A percentile compares a stretch with the other conserved stretches of the same genome.
These are phyloP conservation scores for Myodes glareolus DNA, from an alignment of 2,113 vertebrate species.

Conservation along the genomic window DNA sequence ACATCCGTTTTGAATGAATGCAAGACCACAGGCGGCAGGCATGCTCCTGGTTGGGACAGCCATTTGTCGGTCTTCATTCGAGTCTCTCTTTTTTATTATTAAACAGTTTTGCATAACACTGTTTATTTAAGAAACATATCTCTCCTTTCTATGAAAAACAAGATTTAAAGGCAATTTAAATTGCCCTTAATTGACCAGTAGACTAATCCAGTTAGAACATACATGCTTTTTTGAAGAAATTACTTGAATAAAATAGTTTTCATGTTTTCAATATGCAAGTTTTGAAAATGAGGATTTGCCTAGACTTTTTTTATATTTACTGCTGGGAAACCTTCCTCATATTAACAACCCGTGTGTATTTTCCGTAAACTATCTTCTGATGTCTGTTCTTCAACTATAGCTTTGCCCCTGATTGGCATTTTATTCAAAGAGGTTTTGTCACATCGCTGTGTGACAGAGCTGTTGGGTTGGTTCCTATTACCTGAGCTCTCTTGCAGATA, in stretches of 20 bases:
- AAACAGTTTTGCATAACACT: constrained; percentile 65
- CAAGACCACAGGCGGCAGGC: constrained; percentile 73
- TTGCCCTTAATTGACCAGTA: constrained; percentile 72
- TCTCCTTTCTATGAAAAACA: constrained; percentile 71
- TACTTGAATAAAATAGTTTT: constrained; percentile 75
- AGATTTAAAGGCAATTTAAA: constrained; percentile 64
- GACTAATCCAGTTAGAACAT: constrained; percentile 71
- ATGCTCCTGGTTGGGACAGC: constrained; percentile 65
- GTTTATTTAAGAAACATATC: constrained; percentile 75
- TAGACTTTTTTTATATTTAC: constrained; percentile 75
- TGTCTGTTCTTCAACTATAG: constrained; percentile 59
- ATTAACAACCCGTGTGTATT: constrained; percentile 53
- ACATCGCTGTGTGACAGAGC: constrained; percentile 56
- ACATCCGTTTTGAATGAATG: constrained; percentile 74
- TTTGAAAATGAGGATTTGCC: constrained; percentile 74
- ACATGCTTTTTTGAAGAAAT: constrained; percentile 71
- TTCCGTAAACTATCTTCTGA: constrained; percentile 30
- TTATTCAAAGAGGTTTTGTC: background rate
- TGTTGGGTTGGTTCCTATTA: constrained; percentile 78
- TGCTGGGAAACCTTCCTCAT: constrained; percentile 67
- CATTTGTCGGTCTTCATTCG: constrained; percentile 63
- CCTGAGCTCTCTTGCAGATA: constrained; percentile 88
- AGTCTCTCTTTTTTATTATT: constrained; percentile 48
- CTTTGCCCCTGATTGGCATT: constrained; percentile 70
- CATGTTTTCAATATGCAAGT: constrained; percentile 62